Evolutionary conservation across 2,888 invertebrate species (phyloP).

Genomic region (Drosophila atroscutellata): DNA sequence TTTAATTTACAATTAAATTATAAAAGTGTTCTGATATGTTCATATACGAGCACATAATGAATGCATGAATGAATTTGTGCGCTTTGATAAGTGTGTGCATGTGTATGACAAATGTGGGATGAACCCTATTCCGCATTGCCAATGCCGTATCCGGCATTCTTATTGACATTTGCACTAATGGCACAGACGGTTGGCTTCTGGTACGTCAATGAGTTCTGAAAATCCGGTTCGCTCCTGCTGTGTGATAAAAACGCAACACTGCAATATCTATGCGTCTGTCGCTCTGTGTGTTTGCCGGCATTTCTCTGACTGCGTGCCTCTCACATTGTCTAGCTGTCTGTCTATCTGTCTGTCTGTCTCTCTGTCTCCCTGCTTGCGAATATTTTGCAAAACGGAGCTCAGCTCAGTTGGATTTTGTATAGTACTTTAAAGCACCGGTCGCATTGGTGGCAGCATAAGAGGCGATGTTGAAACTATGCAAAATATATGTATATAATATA

Average conservation of each 20-base stretch:
- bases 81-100: not conserved
- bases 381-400: slow-evolving; percentile 37
- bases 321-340: slow-evolving; percentile 13
- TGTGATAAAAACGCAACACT: slow-evolving; percentile 48
- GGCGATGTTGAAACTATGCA: not conserved
- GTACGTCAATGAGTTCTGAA: not conserved
- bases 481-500: not conserved
- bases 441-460: slow-evolving; percentile 11
- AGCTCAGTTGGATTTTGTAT: slow-evolving; percentile 32
- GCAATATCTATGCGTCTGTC: slow-evolving; percentile 26
- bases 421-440: slow-evolving; percentile 25
- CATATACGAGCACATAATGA: slow-evolving; percentile 2
- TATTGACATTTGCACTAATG: slow-evolving; percentile 62
- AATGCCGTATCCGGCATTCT: slow-evolving; percentile 40
- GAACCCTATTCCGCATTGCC: slow-evolving; percentile 29
- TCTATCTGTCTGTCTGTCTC: not conserved
- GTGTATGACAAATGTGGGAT: slow-evolving; percentile 18
- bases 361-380: slow-evolving; percentile 9
- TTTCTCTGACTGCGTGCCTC: slow-evolving; percentile 5
- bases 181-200: slow-evolving; percentile 30
- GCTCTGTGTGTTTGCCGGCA: not conserved
- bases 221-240: slow-evolving; percentile 13
- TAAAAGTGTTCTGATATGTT: slow-evolving; percentile 61
- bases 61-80: not conserved
- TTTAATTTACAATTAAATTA: slow-evolving; percentile 32